Conservation (phyloP, 2,113 vertebrate species). For the Ovibos moschatus region DNA sequence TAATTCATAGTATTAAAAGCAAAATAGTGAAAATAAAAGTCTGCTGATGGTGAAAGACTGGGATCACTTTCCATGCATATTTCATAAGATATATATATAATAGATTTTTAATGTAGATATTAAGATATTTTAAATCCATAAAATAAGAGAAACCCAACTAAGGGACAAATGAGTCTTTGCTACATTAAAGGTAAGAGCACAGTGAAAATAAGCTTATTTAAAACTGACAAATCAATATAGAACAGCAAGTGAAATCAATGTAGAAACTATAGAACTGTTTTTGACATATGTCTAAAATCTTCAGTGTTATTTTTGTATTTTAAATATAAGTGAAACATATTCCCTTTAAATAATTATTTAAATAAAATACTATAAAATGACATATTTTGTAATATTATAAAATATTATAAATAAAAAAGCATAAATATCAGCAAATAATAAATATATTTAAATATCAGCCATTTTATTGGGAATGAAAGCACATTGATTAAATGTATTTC, state of each 20-base stretch:
- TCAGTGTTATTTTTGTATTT: not conserved
- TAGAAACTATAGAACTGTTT: not conserved
- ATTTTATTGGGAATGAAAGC: not conserved
- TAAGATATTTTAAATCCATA: not conserved
- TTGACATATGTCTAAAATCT: not conserved
- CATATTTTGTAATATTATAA: not conserved
- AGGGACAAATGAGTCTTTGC: not conserved
- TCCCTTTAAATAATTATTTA: not conserved
- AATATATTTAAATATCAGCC: not conserved
- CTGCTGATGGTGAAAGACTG: not conserved
- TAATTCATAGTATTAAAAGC: not conserved
- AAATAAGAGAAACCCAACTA: not conserved
- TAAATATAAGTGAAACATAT: not conserved
- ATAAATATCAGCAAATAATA: not conserved
- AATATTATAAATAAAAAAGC: not conserved
- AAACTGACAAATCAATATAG: not conserved
- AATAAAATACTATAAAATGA: not conserved
- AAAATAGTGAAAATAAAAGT: not conserved
- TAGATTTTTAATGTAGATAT: not conserved
- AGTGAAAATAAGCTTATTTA: not conserved
- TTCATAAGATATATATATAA: not conserved
- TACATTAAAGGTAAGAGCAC: not conserved
- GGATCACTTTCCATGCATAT: not conserved
- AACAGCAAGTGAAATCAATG: not conserved
- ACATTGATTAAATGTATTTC: not conserved